Base-by-base conservation (phyloP, 2,888 invertebrate genomes). In the Drosophila basisetae region DNA sequence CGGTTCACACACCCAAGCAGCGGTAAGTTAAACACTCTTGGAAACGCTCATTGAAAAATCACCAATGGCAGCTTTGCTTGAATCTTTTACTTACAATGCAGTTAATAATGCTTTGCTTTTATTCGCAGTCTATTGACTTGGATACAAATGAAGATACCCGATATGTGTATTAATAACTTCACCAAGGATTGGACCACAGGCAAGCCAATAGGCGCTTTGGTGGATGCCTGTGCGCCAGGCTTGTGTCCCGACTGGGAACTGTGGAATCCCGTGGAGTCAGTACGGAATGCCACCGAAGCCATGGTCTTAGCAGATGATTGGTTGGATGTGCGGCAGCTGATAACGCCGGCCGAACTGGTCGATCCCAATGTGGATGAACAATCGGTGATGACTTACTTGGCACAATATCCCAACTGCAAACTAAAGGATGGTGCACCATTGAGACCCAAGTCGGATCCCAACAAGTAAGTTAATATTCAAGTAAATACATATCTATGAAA, bases 351-450 rank as follows among this genome's bases (percentile, higher is more conserved):
- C 91, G 98, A 98, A 94, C 96, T 98, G 95, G 96, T 97, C 68
- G 97, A 97, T 94, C 97, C 97, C 31, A 97, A 97, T 91, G 96
- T 98, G 80, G 98, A 98, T 93, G 98, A 98, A 93, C 95, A 97
- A 94, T 97, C 97, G 30, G 97, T 98, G 96, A 98, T 98, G 98
- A 98, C 98, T 2, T 98, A 98, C 92, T 94, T 98, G 83, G 96
- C 97, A 41, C 98, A 98, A 93, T 98, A 97, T 94, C 98, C 98
- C 64, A 97, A 96, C 92, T 96, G 97, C 43, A 97, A 97, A 94
- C 94, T 97, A 79, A 97, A 97, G 92, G 93, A 95, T 22, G 96
- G 96, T 54, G 97, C 97, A 30, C 97, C 97, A 6, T 92, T 97
- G 60, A 94, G 97, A 75, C 96, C 96, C 37, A 95, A 95, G 87